phyloP scores from a whole-genome alignment of 1,140 invertebrate genomes.

The Apis cerana region DNA sequence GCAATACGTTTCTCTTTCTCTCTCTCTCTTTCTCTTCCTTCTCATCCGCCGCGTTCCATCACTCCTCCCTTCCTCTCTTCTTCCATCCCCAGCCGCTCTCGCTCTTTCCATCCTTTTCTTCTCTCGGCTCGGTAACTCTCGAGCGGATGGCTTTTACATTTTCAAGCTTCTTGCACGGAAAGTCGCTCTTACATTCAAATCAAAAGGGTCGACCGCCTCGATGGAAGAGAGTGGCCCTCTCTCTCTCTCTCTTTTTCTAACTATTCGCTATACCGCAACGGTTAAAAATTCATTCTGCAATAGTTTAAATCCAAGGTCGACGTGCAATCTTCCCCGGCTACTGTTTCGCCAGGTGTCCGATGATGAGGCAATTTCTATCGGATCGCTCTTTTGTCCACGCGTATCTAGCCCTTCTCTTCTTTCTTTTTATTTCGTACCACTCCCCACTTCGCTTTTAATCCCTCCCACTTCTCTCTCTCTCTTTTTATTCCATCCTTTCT shows the following conservation, averaged over 20 bases:
- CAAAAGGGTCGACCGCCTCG: slow-evolving; percentile 56
- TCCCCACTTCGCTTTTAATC: background rate
- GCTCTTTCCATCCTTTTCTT: slow-evolving; percentile 7
- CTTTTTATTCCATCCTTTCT: background rate
- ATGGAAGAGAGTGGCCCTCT: slow-evolving; percentile 39
- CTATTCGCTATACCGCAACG: background rate
- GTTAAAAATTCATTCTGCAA: slow-evolving; percentile 53
- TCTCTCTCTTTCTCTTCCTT: background rate
- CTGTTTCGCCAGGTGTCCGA: slow-evolving; percentile 33
- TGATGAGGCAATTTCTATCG: slow-evolving; percentile 49
- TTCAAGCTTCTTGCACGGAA: slow-evolving; percentile 64
- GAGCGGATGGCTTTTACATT: slow-evolving; percentile 65
- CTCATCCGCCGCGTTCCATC: too few species aligned
- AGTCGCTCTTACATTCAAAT: slow-evolving; percentile 69
- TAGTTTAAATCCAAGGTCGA: slow-evolving; percentile 51
- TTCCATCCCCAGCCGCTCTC: background rate
- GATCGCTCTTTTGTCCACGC: background rate
- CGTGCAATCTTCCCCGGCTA: slow-evolving; percentile 40
- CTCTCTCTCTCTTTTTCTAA: background rate
- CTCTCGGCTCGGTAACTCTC: slow-evolving; percentile 38
- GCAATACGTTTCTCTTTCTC: background rate
- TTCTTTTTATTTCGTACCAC: background rate
- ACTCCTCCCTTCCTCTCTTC: background rate
- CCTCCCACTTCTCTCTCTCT: background rate
- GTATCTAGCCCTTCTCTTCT: too few species aligned